Evolutionary conservation across 1,140 invertebrate species (phyloP), one percentile per base, ranked within the genome.

Genomic region (Oncopodura yosiiana): DNA sequence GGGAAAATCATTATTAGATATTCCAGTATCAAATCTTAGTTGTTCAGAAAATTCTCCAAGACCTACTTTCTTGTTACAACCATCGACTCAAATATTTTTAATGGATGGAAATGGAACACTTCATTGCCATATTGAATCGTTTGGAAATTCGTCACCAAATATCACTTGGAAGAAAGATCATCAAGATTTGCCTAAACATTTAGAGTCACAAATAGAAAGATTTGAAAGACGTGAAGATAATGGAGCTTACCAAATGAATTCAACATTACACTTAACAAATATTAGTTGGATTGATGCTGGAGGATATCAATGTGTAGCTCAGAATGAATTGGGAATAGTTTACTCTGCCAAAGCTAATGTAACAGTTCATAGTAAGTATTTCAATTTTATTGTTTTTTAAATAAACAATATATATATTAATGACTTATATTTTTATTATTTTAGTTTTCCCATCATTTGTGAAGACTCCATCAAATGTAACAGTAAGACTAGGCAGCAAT

Each of bases 91-190:
- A 64, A 77, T 87, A 62, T 86, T 86, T 16, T 80, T 94, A 32
- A 88, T 86, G 70, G 87, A 86, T 9, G 80, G 81, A 27, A 88
- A 91, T 65, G 80, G 90, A 8, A 83, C 80, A 16, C 69, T 95
- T 41, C 73, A 77, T 49, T 95, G 92, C 72, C 78, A 80, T 56
- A 88, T 87, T n/a, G 76, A 74, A 9, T 78, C 77, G n/a, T 75
- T 75, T 14, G 72, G 75, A 0, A 76, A 78, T 42, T 77, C 75
- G 6, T 76, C 76, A 46, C 81, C 87, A 68, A 78, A 74, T 53
- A 88, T 94, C 67, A 77, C 80, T 42, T 95, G 92, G 92, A 87
- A 83, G 65, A 87, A 87, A 68, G 86, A 94, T 66, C 90, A 91
- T 71, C 73, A 81, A 34, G 85, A 91, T 66, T 67, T 86, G 12